phyloP scores from a whole-genome alignment of 2,113 vertebrate species.

The Dendropsophus ebraccatus region DNA sequence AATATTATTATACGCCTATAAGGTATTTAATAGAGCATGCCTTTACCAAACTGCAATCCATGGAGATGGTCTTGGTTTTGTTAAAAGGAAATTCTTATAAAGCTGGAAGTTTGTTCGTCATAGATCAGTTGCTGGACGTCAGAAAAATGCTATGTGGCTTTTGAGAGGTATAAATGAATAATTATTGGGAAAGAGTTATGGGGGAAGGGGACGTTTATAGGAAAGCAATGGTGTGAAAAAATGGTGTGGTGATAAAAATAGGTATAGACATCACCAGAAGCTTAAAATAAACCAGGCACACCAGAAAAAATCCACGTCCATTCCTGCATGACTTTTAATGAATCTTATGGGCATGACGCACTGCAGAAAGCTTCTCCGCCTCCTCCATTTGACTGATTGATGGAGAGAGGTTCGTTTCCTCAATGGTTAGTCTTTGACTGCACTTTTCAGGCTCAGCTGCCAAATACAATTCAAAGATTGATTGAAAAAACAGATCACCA shows the following conservation, averaged over 20 bases:
- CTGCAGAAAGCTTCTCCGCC: slow-evolving; percentile 42
- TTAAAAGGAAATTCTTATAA: slow-evolving; percentile 45
- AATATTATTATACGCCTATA: neutral
- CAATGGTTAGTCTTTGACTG: slow-evolving; percentile 43
- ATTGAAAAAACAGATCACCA: slow-evolving; percentile 19
- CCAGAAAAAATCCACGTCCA: slow-evolving; percentile 5
- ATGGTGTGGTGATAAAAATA: slow-evolving; percentile 30
- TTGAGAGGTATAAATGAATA: slow-evolving; percentile 30
- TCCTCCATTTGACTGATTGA: slow-evolving; percentile 49
- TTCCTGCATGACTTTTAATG: slow-evolving; percentile 32
- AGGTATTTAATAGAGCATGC: neutral
- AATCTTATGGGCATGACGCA: slow-evolving; percentile 44
- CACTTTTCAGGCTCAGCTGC: slow-evolving; percentile 42
- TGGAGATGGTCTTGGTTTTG: neutral
- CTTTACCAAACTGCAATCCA: neutral
- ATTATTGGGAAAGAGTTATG: neutral
- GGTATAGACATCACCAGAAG: slow-evolving; percentile 22
- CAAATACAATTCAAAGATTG: slow-evolving; percentile 28
- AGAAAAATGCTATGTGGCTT: slow-evolving; percentile 26
- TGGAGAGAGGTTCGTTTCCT: slow-evolving; percentile 7
- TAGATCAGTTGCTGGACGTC: slow-evolving; percentile 31
- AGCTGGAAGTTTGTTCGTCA: slow-evolving; percentile 46
- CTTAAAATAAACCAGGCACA: slow-evolving; percentile 50
- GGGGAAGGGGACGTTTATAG: slow-evolving; percentile 10
- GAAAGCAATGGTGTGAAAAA: neutral